Evolutionary conservation across 2,797 vertebrate species (phyloP).

Genomic region (Acropternis orthonyx): DNA sequence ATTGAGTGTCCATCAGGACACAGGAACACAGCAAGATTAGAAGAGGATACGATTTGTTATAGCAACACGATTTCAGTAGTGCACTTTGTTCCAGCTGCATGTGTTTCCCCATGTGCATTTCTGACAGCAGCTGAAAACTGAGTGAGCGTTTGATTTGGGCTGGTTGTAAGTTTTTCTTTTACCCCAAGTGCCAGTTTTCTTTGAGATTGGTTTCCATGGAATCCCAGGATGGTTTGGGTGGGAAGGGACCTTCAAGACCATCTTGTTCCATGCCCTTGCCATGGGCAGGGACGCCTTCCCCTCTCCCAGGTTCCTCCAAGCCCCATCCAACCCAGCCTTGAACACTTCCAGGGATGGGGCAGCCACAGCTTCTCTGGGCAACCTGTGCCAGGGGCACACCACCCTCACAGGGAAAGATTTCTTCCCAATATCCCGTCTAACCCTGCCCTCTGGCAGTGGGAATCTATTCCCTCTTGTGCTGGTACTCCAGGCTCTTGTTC

Average conservation of each 20-base stretch:
- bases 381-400: rapidly evolving
- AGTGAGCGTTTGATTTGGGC: not conserved
- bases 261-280: not conserved
- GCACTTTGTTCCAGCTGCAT: not conserved
- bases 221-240: not conserved
- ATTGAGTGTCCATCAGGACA: not conserved
- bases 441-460: rapidly evolving
- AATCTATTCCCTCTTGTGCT: not conserved
- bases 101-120: not conserved
- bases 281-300: not conserved
- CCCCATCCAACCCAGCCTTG: not conserved
- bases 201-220: not conserved
- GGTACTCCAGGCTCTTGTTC: not conserved
- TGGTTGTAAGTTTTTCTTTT: not conserved
- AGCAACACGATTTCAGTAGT: rapidly evolving
- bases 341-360: not conserved
- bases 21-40: no score
- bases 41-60: rapidly evolving
- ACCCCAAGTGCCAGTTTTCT: not conserved
- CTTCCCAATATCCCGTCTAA: not conserved
- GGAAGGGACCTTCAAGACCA: not conserved
- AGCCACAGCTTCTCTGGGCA: not conserved
- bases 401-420: not conserved
- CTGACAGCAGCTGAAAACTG: not conserved
- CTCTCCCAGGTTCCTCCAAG: not conserved